Base-by-base conservation (phyloP, 1,140 invertebrate species). In the Hydropsyche tenuis region DNA sequence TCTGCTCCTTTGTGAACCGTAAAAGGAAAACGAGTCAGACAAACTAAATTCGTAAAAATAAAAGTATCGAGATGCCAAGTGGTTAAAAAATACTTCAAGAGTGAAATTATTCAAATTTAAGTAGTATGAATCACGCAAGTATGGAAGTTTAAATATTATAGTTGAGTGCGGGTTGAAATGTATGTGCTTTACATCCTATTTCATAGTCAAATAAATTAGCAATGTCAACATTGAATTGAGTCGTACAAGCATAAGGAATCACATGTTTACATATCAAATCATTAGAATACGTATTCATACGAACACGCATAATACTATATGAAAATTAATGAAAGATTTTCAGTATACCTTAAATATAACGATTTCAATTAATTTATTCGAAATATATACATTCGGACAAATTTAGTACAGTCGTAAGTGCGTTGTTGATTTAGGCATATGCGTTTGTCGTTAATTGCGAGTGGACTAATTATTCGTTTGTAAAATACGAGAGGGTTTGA, bases 1-100 rank as follows among this genome's bases (percentile, higher is more conserved):
- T 65, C 63, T 22, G 22, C 60, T 66, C 63, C 30, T 66, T 66
- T 66, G 30, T 46, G 37, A 66, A 30, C 63, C 63, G 27, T 66
- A 66, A 43, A 66, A 27, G 63, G 63, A 42, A 27, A 37, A 25
- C 23, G 60, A 37, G 60, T 6, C 60, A 9, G 60, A 63, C 23
- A 22, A 27, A 37, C 60, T 22, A 63, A 63, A 63, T 63, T 25
- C 5, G 48, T 20, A 20, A 53, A 30, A n/a, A 63, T 22, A 22
- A 37, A 22, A 30, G 23, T 1, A 9, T 27, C 60, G 60, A 63
- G 11, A 60, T 16, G 18, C 42, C 16, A 43, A n/a, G 18, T 14
- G 6, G 4, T 20, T 1, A 43, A 45, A 65, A 43, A 45, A 45
- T 43, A 5, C 27, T 4, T 16, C 5, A 27, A 27, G n/a, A 63